Base-by-base conservation (phyloP, 1,140 invertebrate species). In the Asobara japonica region DNA sequence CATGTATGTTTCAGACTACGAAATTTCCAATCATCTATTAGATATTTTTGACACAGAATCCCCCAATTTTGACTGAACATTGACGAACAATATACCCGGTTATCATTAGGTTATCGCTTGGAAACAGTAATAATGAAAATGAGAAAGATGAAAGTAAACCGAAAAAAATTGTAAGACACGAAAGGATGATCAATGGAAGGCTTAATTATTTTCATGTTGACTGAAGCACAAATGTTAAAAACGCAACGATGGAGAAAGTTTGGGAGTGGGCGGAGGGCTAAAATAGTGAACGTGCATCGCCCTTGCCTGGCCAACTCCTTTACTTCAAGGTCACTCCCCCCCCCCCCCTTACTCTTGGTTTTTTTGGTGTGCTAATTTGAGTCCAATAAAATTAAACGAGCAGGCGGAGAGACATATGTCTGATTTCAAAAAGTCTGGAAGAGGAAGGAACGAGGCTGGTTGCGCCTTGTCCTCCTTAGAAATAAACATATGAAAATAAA, bases 401-500 rank as follows among this genome's bases (percentile, higher is more conserved):
- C 41, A 5, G 20, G 18, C 25, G 3, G n/a, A 18, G n/a, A 36
- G 11, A 8, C 20, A 36, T 65, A n/a, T 38, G 29, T 7, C 2
- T 22, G n/a, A 65, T 36, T 36, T 18, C n/a, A 65, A 31, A 65
- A 65, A 65, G n/a, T n/a, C n/a, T 27, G 64, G 7, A 18, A 38
- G 13, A 29, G 41, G 65, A 41, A 66, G 38, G 65, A 67, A 51
- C 31, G 65, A 67, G 65, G 41, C 65, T 48, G 51, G 65, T 51
- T 16, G 41, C 38, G 51, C 45, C 65, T 11, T 48, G 38, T 67
- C 30, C 25, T 25, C 5, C n/a, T n/a, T n/a, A 48, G 29, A 25
- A 29, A 6, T 20, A 30, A 25, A 51, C 3, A 16, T 6, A 48
- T 27, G 51, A n/a, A 48, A 51, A n/a, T n/a, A 65, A 36, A 65